Evolutionary conservation across 2,113 vertebrate species (phyloP).

Genomic region (Boleophthalmus pectinirostris): DNA sequence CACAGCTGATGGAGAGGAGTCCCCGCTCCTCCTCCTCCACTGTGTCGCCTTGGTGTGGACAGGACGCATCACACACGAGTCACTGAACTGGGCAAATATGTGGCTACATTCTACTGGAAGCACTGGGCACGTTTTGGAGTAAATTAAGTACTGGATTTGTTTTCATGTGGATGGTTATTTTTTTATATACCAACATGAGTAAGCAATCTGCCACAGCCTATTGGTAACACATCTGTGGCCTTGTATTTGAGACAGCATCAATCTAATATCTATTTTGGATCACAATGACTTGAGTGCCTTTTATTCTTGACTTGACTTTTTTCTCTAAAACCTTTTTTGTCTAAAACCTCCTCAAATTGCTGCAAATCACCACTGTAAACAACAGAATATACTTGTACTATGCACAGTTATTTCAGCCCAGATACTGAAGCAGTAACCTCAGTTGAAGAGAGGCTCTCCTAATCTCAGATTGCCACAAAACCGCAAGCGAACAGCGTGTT

Average conservation of each 20-base stretch:
- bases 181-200: slow-evolving; percentile 18
- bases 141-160: slow-evolving; percentile 13
- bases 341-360: slow-evolving; percentile 35
- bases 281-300: slow-evolving; percentile 73
- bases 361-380: slow-evolving; percentile 26
- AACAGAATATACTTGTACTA: slow-evolving; percentile 58
- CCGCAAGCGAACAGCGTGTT: not conserved
- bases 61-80: slow-evolving; percentile 37
- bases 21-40: slow-evolving; percentile 56
- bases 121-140: slow-evolving; percentile 18
- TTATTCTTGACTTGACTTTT: slow-evolving; percentile 40
- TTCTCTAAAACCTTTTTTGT: slow-evolving; percentile 31
- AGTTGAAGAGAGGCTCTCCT: slow-evolving; percentile 42
- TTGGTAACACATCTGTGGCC: slow-evolving; percentile 34
- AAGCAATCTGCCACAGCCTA: slow-evolving; percentile 10
- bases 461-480: slow-evolving; percentile 21
- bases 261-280: slow-evolving; percentile 37
- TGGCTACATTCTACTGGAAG: slow-evolving; percentile 29
- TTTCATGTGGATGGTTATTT: slow-evolving; percentile 26
- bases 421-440: slow-evolving; percentile 51
- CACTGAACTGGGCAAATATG: slow-evolving; percentile 36
- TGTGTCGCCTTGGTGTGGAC: slow-evolving; percentile 43
- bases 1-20: slow-evolving; percentile 75
- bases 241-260: slow-evolving; percentile 27
- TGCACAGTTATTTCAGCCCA: slow-evolving; percentile 58